phyloP scores from a whole-genome alignment of 2,888 invertebrate genomes.

The Anagyrus pseudococci region DNA sequence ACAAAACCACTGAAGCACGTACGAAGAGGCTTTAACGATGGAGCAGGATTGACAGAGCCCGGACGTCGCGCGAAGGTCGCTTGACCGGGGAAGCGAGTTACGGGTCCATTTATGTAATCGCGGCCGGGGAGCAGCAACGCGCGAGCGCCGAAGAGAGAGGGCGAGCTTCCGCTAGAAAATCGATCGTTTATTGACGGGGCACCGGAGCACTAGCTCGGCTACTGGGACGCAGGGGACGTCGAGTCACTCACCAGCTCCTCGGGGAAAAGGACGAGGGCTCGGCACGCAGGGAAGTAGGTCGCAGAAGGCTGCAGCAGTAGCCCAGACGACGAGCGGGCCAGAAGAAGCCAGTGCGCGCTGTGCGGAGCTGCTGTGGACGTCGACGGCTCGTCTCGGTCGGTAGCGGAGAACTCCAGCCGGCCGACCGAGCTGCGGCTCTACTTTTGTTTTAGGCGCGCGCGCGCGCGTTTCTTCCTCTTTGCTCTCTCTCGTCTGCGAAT shows the following conservation, averaged over 20 bases:
- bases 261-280: background rate
- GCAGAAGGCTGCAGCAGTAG: background rate
- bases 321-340: slow-evolving; percentile 20
- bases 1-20: too few relatives aligned
- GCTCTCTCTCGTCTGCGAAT: too few relatives aligned
- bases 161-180: too few relatives aligned
- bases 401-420: background rate
- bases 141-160: background rate
- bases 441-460: too few relatives aligned
- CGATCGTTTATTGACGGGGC: too few relatives aligned
- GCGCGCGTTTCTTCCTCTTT: too few relatives aligned
- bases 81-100: slow-evolving; percentile 17
- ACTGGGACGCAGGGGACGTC: background rate
- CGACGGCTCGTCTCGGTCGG: background rate
- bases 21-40: too few relatives aligned
- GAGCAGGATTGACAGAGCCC: background rate
- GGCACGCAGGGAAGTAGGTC: too few relatives aligned
- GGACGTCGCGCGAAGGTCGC: background rate
- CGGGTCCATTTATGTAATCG: slow-evolving; percentile 48
- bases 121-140: slow-evolving; percentile 8
- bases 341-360: slow-evolving; percentile 3
- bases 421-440: background rate
- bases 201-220: background rate
- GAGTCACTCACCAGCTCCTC: slow-evolving; percentile 26
- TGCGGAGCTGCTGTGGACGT: slow-evolving; percentile 12